phyloP scores from a whole-genome alignment of 1,140 invertebrate genomes.

The Centruroides vittatus region DNA sequence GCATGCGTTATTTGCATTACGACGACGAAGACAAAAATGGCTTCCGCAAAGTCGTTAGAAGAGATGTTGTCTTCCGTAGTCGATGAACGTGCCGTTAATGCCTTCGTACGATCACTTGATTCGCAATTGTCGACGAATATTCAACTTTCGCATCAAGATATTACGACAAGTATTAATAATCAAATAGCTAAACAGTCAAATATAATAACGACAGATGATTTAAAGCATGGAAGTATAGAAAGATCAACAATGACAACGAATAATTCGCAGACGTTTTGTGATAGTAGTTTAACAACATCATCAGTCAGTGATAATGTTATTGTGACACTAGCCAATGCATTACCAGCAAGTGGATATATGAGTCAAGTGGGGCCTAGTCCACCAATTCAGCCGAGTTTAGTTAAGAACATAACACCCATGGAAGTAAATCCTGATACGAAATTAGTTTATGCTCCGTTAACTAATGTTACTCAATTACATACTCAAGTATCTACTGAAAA shows the following conservation, averaged over 20 bases:
- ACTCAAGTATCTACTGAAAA: too few species aligned
- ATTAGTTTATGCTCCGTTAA: too few species aligned
- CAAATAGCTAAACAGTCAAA: too few species aligned
- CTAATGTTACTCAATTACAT: too few species aligned
- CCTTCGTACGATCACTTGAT: constrained; percentile 69
- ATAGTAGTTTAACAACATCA: background rate
- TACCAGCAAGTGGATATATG: constrained; percentile 27
- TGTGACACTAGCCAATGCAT: constrained; percentile 28
- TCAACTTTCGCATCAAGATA: constrained; percentile 30
- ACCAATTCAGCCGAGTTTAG: too few species aligned
- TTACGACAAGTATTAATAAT: constrained; percentile 14
- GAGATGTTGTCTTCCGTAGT: constrained; percentile 84
- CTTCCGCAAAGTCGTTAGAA: constrained; percentile 84
- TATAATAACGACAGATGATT: too few species aligned
- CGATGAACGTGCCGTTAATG: constrained; percentile 71
- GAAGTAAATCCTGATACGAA: too few species aligned
- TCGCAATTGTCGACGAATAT: constrained; percentile 47
- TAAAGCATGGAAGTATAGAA: too few species aligned
- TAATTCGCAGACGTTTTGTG: too few species aligned
- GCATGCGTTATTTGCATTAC: constrained; percentile 11
- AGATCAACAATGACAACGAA: too few species aligned
- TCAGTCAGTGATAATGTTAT: constrained; percentile 7
- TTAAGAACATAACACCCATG: too few species aligned
- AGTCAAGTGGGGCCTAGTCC: constrained; percentile 27
- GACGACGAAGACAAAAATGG: constrained; percentile 50